phyloP scores from a whole-genome alignment of 2,113 vertebrate species.

The Ranitomeya variabilis region DNA sequence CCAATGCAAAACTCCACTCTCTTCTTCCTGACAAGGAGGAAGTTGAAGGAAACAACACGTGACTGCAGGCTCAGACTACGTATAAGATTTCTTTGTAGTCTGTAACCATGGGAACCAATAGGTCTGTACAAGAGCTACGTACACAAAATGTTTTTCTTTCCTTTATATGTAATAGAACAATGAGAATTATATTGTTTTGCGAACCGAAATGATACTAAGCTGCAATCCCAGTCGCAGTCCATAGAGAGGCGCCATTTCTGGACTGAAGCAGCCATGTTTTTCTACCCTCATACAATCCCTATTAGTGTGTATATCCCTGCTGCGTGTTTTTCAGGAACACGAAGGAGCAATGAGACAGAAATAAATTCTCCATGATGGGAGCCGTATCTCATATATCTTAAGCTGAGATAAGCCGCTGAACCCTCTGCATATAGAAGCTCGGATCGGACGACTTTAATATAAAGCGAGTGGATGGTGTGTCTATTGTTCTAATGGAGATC shows the following conservation, averaged over 20 bases:
- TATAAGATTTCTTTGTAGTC: neutral
- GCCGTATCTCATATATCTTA: neutral
- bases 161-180: neutral
- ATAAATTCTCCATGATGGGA: neutral
- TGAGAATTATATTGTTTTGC: neutral
- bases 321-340: neutral
- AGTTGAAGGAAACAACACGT: neutral
- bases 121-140: neutral
- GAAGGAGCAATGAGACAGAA: neutral
- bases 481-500: neutral
- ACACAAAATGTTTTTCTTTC: neutral
- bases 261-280: neutral
- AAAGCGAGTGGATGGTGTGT: neutral
- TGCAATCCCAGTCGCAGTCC: neutral
- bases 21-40: neutral
- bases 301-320: neutral
- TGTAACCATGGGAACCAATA: neutral
- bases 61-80: neutral
- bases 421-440: neutral
- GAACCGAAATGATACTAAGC: neutral
- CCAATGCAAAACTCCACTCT: no score
- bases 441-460: neutral
- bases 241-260: neutral
- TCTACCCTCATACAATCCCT: neutral
- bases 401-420: conserved; percentile 1